Evolutionary conservation across 2,888 invertebrate genomes (phyloP).

Genomic region (Bombylius major): DNA sequence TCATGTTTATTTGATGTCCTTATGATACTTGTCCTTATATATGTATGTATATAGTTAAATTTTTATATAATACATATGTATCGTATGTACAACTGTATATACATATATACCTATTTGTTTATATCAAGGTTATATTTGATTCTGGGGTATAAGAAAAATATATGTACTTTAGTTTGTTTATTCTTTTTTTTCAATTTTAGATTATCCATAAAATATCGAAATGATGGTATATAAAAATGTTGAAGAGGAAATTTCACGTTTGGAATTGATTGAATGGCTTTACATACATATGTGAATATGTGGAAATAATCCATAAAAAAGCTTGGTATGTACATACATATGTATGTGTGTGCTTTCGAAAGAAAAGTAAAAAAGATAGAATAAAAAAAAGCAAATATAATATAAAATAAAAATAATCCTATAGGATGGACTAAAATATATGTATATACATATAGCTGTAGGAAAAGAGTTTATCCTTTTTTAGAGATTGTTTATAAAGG

Average conservation of each 20-base stretch:
- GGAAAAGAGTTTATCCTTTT: conserved; percentile 3
- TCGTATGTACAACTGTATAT: no score
- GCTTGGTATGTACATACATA: background rate
- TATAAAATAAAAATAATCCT: no score
- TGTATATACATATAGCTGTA: background rate
- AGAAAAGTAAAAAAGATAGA: background rate
- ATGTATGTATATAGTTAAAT: no score
- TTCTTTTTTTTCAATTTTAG: no score
- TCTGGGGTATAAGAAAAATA: background rate
- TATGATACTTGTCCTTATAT: conserved; percentile 3
- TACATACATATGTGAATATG: no score
- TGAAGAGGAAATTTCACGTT: background rate
- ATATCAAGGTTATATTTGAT: no score
- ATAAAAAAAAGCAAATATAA: background rate
- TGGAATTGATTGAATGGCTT: conserved; percentile 7
- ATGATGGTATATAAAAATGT: background rate
- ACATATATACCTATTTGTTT: no score
- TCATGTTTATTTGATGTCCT: conserved; percentile 7
- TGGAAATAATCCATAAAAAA: no score
- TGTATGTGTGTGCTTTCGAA: background rate
- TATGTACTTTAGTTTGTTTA: background rate
- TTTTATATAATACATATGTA: no score
- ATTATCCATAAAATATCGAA: no score
- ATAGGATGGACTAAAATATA: no score
- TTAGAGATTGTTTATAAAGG: conserved; percentile 1